Percentiles rank a stretch among this genome's conserved stretches.
Conservation (phyloP, 92 coral and sea anemone genomes). For the Hydrozoanthus gracilis region DNA sequence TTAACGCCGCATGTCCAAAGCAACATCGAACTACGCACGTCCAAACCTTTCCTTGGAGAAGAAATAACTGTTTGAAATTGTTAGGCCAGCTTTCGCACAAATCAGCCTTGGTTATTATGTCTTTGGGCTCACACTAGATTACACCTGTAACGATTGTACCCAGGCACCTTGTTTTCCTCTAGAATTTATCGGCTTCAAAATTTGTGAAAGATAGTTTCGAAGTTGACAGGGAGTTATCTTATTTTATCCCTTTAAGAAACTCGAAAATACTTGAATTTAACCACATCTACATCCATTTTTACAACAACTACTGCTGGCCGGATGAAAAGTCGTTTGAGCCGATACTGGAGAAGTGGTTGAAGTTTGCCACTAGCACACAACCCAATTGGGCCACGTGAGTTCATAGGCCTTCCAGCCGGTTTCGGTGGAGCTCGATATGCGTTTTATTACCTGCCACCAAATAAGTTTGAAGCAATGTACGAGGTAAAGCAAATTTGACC, state of each 20-base stretch:
- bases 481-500: slow-evolving; percentile 43
- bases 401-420: slow-evolving; percentile 83
- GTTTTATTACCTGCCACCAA: slow-evolving; percentile 77
- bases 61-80: too few relatives aligned
- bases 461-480: slow-evolving; percentile 60
- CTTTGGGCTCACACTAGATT: too few relatives aligned
- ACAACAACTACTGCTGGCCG: slow-evolving; percentile 90
- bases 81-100: too few relatives aligned
- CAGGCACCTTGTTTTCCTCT: too few relatives aligned
- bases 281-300: slow-evolving; percentile 84
- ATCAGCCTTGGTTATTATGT: too few relatives aligned
- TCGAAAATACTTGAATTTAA: slow-evolving; percentile 77
- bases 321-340: slow-evolving; percentile 70
- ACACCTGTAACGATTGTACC: too few relatives aligned
- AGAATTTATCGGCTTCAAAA: too few relatives aligned
- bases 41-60: too few relatives aligned
- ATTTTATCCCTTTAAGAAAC: slow-evolving; percentile 47
- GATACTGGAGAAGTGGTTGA: slow-evolving; percentile 70
- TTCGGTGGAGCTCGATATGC: slow-evolving; percentile 76
- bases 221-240: neutral
- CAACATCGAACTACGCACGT: too few relatives aligned
- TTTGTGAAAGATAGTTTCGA: neutral
- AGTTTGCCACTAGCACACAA: slow-evolving; percentile 50
- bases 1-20: too few relatives aligned
- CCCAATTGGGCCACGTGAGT: slow-evolving; percentile 84